A percentile compares a stretch with the other conserved stretches of the same genome.
phyloP scores from a whole-genome alignment of 2,888 invertebrate genomes.

The Rhamphomyia laevipes region DNA sequence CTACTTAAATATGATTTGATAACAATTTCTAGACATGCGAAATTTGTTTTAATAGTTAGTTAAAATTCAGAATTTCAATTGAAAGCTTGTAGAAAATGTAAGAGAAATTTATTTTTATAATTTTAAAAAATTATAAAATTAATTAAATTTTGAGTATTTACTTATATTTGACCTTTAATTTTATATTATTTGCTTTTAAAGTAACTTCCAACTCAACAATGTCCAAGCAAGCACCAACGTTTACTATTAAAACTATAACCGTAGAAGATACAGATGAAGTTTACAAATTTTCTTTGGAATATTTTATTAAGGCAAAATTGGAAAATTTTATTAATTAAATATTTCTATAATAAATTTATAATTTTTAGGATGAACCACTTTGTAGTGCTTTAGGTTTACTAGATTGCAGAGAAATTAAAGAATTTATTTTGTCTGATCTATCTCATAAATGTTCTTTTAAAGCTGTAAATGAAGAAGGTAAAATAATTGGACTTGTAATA shows the following conservation, averaged over 20 bases:
- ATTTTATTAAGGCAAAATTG: background rate
- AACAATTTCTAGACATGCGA: too few relatives aligned
- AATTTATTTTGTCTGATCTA: constrained; percentile 41
- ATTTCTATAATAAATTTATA: constrained; percentile 1
- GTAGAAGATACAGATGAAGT: background rate
- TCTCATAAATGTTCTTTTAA: constrained; percentile 43
- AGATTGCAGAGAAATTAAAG: constrained; percentile 41
- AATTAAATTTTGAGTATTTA: too few relatives aligned
- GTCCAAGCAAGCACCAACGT: too few relatives aligned
- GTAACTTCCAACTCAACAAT: too few relatives aligned
- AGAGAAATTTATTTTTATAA: too few relatives aligned
- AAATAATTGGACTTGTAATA: constrained; percentile 43
- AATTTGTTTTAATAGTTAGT: too few relatives aligned
- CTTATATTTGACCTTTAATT: too few relatives aligned
- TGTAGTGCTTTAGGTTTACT: constrained; percentile 33
- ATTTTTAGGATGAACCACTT: constrained; percentile 34
- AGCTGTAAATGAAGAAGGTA: constrained; percentile 41
- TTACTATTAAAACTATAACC: background rate
- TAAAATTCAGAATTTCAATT: too few relatives aligned
- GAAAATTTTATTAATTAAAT: background rate
- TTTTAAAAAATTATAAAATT: too few relatives aligned
- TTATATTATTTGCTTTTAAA: too few relatives aligned
- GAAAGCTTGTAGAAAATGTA: too few relatives aligned
- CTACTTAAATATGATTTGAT: too few relatives aligned
- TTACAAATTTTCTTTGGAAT: background rate